These are phyloP conservation scores for Trematomus loennbergii DNA, from an alignment of 2,113 vertebrate genomes.

Conservation along the genomic window DNA sequence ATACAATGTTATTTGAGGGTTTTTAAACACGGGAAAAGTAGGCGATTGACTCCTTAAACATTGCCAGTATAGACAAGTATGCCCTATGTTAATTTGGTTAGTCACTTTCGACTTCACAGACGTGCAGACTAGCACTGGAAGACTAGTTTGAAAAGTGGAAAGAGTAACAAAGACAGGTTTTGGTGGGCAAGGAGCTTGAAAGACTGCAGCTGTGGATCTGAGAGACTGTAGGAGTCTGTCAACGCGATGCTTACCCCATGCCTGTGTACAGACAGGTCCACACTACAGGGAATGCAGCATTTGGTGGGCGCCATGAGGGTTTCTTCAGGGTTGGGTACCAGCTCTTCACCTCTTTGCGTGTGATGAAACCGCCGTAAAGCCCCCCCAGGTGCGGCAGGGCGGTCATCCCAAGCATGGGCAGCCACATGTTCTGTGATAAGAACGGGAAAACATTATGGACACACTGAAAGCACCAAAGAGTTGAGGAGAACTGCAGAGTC, in stretches of 20 bases:
- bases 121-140: too few relatives aligned
- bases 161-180: too few relatives aligned
- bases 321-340: slow-evolving; percentile 88
- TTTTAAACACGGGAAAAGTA: too few relatives aligned
- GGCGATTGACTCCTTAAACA: too few relatives aligned
- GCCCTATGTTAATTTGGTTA: too few relatives aligned
- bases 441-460: not conserved
- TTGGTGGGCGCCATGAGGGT: slow-evolving; percentile 88
- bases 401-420: slow-evolving; percentile 84
- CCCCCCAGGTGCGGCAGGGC: slow-evolving; percentile 90
- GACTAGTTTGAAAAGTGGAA: too few relatives aligned
- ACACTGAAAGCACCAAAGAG: not conserved
- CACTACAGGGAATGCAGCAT: slow-evolving; percentile 84
- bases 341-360: slow-evolving; percentile 74
- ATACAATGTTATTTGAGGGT: not conserved
- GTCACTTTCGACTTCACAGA: too few relatives aligned
- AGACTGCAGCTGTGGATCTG: not conserved
- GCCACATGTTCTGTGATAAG: slow-evolving; percentile 83
- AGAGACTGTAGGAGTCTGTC: not conserved
- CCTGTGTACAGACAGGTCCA: slow-evolving; percentile 90
- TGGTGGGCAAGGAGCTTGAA: too few relatives aligned
- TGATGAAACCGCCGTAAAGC: slow-evolving; percentile 84
- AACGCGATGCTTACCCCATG: slow-evolving; percentile 85
- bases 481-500: not conserved
- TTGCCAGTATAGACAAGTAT: too few relatives aligned